phyloP scores from a whole-genome alignment of 2,888 invertebrate species.

The Spatulosminthurus flaviceps region DNA sequence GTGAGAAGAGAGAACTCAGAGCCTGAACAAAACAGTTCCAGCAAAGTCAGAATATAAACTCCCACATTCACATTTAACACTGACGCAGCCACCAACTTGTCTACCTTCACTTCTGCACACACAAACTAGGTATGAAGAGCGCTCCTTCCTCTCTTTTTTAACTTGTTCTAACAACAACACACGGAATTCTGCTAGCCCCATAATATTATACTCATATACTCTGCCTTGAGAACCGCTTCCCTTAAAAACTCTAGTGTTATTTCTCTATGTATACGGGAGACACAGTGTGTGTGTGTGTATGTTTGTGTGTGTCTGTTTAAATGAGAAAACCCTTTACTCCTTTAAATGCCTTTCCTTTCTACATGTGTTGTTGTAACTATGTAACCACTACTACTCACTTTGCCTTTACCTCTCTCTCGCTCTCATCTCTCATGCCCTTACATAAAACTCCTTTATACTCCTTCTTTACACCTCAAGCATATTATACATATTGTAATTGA shows the following conservation, averaged over 20 bases:
- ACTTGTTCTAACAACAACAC: no score
- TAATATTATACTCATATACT: background rate
- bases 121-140: slow-evolving; percentile 1
- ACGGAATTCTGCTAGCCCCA: background rate
- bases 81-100: background rate
- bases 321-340: background rate
- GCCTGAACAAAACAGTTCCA: slow-evolving; percentile 30
- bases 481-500: background rate
- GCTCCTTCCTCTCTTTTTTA: no score
- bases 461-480: background rate
- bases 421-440: no score
- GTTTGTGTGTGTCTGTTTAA: no score
- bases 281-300: no score
- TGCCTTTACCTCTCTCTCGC: background rate
- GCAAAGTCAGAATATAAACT: slow-evolving; percentile 24
- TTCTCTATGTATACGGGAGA: background rate
- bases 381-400: background rate
- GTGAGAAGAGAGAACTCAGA: no score
- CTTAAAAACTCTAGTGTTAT: background rate
- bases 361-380: no score
- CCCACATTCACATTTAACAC: slow-evolving; percentile 15
- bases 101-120: slow-evolving; percentile 14
- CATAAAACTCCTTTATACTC: background rate
- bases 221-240: background rate
- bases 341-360: slow-evolving; percentile 2